Base-by-base conservation (phyloP, 2,888 invertebrate genomes). In the Euplagia quadripunctaria region DNA sequence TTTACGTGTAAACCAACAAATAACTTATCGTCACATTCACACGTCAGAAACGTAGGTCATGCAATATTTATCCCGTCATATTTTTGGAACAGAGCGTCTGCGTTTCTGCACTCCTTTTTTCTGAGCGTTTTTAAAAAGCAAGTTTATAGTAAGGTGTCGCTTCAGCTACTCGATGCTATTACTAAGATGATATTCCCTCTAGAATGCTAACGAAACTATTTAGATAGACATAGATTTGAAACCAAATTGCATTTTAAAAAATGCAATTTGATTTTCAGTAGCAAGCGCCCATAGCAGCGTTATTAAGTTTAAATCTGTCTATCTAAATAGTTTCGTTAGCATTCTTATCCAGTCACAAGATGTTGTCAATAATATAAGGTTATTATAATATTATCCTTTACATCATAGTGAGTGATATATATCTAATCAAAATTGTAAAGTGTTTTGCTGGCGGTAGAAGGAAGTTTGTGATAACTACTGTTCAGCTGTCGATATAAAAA, bases 391-490 rank as follows among this genome's bases (percentile, higher is more conserved):
- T 51, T 70, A 70, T 31, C 4, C 46, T 49, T 69, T 69, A 61
- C 46, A 58, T 61, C 46, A 69, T 20, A 46, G 61, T 55, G 66
- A 75, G 43, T 31, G 52, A 74, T 80, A 84, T 64, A 16, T 31
- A 87, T 87, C 86, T 86, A 77, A 87, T 87, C 88, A 63, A 71
- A 70, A 65, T 70, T 76, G 64, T 78, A 52, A 65, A 58, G 61
- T 61, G 61, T 61, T 55, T 79, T 79, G 75, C 43, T 9, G 82
- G 74, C 78, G 74, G 76, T 78, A 68, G 76, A 69, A 73, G 74
- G 73, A 79, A 80, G 76, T 84, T 74, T 78, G 68, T 67, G 84
- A 87, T 87, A 85, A 82, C 80, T 86, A 82, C 82, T 81, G 81
- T 83, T 80, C 69, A 67, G 80, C 74, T 82, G 75, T 70, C 20